A percentile compares a stretch with the other conserved stretches of the same genome.
Conservation (phyloP, 2,113 vertebrate species). For the Psephotus haematonotus region DNA sequence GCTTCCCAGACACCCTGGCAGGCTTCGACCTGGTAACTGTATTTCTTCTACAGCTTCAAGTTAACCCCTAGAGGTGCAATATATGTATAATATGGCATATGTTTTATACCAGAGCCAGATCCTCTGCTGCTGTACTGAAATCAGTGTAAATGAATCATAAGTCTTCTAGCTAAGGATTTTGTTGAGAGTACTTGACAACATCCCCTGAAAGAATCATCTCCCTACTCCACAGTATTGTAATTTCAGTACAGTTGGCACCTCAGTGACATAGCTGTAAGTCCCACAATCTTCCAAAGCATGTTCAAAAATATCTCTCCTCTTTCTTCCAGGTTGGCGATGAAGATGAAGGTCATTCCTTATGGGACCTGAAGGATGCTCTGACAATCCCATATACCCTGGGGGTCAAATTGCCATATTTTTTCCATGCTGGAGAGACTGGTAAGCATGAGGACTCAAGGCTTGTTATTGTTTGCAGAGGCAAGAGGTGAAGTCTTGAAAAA, state of each 20-base stretch:
- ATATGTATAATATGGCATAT: background rate
- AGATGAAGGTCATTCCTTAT: conserved; percentile 83
- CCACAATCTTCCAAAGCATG: background rate
- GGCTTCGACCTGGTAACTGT: conserved; percentile 89
- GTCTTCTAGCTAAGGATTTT: background rate
- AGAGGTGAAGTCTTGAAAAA: background rate
- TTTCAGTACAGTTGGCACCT: background rate
- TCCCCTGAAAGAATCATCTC: background rate
- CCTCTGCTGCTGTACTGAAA: background rate
- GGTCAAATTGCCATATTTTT: conserved; percentile 84
- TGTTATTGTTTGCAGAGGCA: background rate
- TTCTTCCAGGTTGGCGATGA: conserved; percentile 86
- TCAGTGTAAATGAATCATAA: background rate
- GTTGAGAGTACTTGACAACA: background rate
- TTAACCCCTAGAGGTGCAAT: background rate
- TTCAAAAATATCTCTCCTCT: background rate
- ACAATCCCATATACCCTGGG: conserved; percentile 75
- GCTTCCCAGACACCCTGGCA: conserved; percentile 84
- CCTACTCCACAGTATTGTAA: background rate
- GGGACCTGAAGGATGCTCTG: conserved; percentile 83
- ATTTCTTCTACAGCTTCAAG: background rate
- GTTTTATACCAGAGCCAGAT: background rate
- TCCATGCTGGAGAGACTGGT: conserved; percentile 93
- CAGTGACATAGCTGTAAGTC: background rate
- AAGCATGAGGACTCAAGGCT: conserved; percentile 22